A percentile compares a stretch with the other conserved stretches of the same genome.
Conservation (phyloP, 2,797 vertebrate genomes). For the Tinamus major region DNA sequence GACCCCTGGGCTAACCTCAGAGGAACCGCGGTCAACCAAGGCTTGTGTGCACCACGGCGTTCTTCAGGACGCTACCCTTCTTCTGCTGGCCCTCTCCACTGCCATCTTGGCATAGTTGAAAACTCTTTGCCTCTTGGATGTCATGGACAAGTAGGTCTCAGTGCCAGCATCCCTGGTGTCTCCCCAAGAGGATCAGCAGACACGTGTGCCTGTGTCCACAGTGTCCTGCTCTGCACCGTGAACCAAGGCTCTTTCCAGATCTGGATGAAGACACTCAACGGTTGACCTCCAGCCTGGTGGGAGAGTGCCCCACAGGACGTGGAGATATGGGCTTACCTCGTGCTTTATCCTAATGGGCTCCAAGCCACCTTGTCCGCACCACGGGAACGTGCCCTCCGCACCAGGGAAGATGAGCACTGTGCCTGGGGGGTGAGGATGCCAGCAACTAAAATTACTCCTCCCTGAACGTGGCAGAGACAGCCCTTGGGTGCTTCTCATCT, state of each 20-base stretch:
- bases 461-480: background rate
- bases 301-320: background rate
- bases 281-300: background rate
- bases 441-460: background rate
- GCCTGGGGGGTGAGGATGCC: background rate
- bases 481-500: accelerated
- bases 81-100: background rate
- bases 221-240: background rate
- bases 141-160: background rate
- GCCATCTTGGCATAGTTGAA: background rate
- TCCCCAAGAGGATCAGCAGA: background rate
- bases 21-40: background rate
- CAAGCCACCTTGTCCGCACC: background rate
- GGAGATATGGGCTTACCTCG: background rate
- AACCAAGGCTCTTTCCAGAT: background rate
- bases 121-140: background rate
- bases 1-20: conserved; percentile 24
- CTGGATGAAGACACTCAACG: background rate
- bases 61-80: background rate
- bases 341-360: background rate
- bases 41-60: background rate
- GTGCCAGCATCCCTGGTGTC: background rate
- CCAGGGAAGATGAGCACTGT: accelerated
- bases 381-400: background rate
- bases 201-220: accelerated